Conservation (phyloP, 2,113 vertebrate species). For the Siphamia tubifer region DNA sequence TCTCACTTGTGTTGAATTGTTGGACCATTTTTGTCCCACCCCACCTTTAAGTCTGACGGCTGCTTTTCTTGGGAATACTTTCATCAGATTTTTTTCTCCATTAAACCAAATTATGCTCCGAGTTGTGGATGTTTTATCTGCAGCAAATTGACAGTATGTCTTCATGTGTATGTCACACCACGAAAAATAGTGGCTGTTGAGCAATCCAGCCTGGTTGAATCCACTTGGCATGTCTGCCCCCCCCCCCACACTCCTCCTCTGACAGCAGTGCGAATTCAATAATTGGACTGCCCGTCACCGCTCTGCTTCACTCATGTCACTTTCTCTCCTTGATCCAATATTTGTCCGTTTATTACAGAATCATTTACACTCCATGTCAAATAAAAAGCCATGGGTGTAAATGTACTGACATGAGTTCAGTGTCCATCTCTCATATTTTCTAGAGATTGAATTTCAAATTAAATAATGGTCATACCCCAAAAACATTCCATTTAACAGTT, state of each 20-base stretch:
- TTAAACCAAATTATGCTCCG: not conserved
- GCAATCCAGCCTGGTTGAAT: conserved; percentile 4
- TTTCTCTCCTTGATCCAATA: not conserved
- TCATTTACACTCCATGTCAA: conserved; percentile 11
- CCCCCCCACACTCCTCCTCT: not conserved
- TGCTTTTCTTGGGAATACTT: too few relatives aligned
- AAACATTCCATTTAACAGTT: not conserved
- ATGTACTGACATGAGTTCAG: not conserved
- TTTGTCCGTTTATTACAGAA: not conserved
- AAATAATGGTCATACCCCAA: not conserved
- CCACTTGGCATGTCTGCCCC: conserved; percentile 4
- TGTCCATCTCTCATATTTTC: not conserved
- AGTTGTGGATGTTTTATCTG: not conserved
- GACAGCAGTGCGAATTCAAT: conserved; percentile 4
- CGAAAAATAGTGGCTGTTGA: not conserved
- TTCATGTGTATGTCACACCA: too few relatives aligned
- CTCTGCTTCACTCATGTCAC: conserved; percentile 22
- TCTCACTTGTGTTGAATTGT: too few relatives aligned
- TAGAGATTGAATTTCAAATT: not conserved
- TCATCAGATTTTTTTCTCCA: not conserved
- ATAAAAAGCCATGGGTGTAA: not conserved
- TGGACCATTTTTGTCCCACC: too few relatives aligned
- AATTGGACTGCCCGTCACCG: conserved; percentile 14
- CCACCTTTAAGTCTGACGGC: too few relatives aligned
- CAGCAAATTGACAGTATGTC: too few relatives aligned